Conservation (phyloP, 2,797 vertebrate species). For the Pogoniulus pusillus region DNA sequence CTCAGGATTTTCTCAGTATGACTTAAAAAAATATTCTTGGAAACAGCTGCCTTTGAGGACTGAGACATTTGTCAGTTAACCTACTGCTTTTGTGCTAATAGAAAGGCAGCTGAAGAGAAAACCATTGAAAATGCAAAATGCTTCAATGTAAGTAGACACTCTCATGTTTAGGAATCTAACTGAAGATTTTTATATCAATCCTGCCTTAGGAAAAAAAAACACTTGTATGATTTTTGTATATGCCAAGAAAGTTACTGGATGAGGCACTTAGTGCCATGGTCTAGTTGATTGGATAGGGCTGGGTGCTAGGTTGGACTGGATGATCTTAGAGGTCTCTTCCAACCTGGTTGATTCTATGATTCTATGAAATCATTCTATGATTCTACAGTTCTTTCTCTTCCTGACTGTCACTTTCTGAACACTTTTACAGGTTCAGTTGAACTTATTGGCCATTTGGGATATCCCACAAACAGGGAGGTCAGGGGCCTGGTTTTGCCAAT, state of each 20-base stretch:
- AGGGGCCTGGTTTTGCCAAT: too few relatives aligned
- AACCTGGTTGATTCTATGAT: too few relatives aligned
- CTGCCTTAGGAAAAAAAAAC: not conserved
- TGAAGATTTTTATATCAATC: not conserved
- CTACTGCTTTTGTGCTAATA: not conserved
- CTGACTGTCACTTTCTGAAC: not conserved
- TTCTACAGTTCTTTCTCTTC: not conserved
- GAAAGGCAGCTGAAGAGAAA: not conserved
- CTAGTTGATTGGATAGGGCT: too few relatives aligned
- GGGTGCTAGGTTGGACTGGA: too few relatives aligned
- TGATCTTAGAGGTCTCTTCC: too few relatives aligned
- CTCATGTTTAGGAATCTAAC: not conserved
- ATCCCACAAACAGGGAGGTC: not conserved
- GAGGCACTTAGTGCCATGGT: too few relatives aligned
- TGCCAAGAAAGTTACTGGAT: not conserved
- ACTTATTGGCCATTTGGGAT: not conserved
- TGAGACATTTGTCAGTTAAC: conserved; percentile 2
- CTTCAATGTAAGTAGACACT: not conserved
- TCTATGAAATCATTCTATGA: too few relatives aligned
- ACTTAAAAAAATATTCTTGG: conserved; percentile 9
- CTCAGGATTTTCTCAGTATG: not conserved
- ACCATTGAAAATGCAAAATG: not conserved
- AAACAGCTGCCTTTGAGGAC: conserved; percentile 16
- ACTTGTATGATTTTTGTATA: not conserved
- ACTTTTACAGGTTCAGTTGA: not conserved